Conservation (phyloP, 2,797 vertebrate genomes). For the Danio jaintianensis region DNA sequence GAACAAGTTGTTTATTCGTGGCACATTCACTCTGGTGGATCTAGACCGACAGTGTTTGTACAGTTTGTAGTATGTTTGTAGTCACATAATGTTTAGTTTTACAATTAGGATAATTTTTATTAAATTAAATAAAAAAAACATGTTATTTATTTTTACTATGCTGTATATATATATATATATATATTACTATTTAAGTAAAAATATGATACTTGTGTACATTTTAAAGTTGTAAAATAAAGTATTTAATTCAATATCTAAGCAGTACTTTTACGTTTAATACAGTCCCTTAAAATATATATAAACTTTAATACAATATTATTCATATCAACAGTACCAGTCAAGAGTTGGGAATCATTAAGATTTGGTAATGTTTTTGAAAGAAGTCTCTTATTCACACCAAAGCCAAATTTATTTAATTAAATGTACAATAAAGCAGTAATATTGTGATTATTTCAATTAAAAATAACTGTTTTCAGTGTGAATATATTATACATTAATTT, state of each 20-base stretch:
- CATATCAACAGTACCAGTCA: too few relatives aligned
- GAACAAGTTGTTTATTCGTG: conserved; percentile 5
- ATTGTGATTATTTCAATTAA: too few relatives aligned
- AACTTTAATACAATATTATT: too few relatives aligned
- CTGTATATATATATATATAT: conserved; percentile 39
- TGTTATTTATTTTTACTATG: conserved; percentile 36
- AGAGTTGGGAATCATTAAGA: too few relatives aligned
- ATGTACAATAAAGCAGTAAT: too few relatives aligned
- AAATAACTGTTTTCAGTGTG: too few relatives aligned
- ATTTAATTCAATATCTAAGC: not conserved
- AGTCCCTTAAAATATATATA: not conserved
- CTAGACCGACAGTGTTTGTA: not conserved
- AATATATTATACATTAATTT: too few relatives aligned
- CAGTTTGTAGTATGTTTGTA: conserved; percentile 18
- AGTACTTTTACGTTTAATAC: not conserved
- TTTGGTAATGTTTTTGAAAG: too few relatives aligned
- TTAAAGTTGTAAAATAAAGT: not conserved
- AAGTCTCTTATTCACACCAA: too few relatives aligned
- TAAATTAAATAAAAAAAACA: conserved; percentile 22
- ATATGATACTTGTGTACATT: not conserved
- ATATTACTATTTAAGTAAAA: conserved; percentile 26
- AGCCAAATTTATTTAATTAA: too few relatives aligned
- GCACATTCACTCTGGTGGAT: not conserved
- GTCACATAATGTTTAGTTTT: conserved; percentile 24
- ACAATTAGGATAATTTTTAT: not conserved